Evolutionary conservation across 2,797 vertebrate species (phyloP), one percentile per base, ranked within the genome.

Genomic region (Catostomus latipinnis): DNA sequence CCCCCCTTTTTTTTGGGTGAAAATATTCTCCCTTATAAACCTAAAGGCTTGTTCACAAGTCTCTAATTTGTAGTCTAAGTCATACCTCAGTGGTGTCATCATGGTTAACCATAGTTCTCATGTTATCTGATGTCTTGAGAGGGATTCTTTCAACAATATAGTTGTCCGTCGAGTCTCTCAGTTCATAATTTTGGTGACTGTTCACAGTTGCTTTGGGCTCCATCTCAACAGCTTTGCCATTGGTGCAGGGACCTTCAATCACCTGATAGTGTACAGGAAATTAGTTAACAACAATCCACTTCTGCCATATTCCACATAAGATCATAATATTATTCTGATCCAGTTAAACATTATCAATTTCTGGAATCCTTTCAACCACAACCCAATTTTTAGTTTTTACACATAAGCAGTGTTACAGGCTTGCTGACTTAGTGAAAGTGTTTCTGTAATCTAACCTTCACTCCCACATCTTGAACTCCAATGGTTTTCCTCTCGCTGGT

Each of bases 21-120:
- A 52, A 34, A 34, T 34, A 34, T 34, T 34, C 34, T 34, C 34
- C 34, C 34, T 34, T 34, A 1, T 34, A 34, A 4, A 34, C 2
- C 34, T 34, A 34, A 34, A 34, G 34, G 34, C 34, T 3, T 22
- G 22, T 22, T 22, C 22, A 22, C 22, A 22, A 22, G 22, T 22
- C 22, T 34, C 34, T 34, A 34, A 34, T 34, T 34, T 34, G 34
- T 3, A 34, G 34, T 34, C 34, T 34, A 34, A 34, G 34, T 34
- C 34, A 34, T 93, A 98, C 98, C 96, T 98, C 96, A 66, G 97
- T 94, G 2, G 91, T 94, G 88, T 98, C 96, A 87, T 97, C 94
- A 8, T 96, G 96, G 90, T 94, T 96, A 82, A 94, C 88, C 88
- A 87, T 58, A 10, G 87, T 84, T 87, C 92, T 91, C 0, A 90